Evolutionary conservation across 1,140 invertebrate species (phyloP).

Genomic region (Drosophila oshimai): DNA sequence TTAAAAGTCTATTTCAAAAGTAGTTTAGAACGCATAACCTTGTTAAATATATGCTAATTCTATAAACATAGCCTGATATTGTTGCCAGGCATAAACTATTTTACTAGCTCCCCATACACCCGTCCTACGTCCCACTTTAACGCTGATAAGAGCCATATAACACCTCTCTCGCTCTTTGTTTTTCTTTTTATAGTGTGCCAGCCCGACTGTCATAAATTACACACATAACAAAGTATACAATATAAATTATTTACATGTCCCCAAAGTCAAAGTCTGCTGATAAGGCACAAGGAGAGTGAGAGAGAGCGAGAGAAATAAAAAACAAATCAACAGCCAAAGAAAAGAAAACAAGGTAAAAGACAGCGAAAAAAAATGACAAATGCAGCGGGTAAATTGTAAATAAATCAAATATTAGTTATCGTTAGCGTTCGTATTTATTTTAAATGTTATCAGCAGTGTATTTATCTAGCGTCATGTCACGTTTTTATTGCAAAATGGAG

Average conservation of each 20-base stretch:
- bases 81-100: conserved; percentile 28
- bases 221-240: conserved; percentile 73
- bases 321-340: conserved; percentile 17
- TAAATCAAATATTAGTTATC: conserved; percentile 72
- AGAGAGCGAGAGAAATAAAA: conserved; percentile 10
- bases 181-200: conserved; percentile 42
- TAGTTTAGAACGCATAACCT: not conserved
- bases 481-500: conserved; percentile 3
- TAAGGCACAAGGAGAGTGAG: conserved; percentile 33
- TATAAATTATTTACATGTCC: conserved; percentile 81
- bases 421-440: conserved; percentile 17
- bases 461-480: conserved; percentile 9
- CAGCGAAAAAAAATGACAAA: conserved; percentile 38
- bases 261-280: conserved; percentile 78
- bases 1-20: too few species aligned
- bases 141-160: conserved; percentile 54
- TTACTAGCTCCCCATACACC: conserved; percentile 1
- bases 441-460: conserved; percentile 18
- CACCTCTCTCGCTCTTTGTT: conserved; percentile 39
- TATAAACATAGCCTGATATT: not conserved
- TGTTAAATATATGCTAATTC: conserved; percentile 2
- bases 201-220: conserved; percentile 62
- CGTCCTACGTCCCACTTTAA: conserved; percentile 23
- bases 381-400: conserved; percentile 55
- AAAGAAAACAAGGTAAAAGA: conserved; percentile 30